Base-by-base conservation (phyloP, 30 jellyfish, hydroid and myxozoan species). In the Mastigias papua region DNA sequence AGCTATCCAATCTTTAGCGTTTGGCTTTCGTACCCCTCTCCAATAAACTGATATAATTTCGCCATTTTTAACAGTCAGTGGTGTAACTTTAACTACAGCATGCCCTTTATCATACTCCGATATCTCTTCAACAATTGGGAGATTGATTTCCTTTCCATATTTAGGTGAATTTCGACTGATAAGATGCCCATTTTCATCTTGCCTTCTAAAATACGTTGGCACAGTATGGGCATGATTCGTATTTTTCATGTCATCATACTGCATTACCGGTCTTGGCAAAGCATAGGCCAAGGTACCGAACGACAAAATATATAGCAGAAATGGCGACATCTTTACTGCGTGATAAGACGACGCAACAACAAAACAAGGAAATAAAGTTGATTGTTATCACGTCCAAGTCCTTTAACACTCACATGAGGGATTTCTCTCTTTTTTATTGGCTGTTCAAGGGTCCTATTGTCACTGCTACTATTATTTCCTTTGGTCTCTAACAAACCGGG, bases 1-100 rank as follows among this genome's bases (percentile, higher is more conserved):
- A 0, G 97, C 98, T 28, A 96, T 89, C 97, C 95, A 93, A 86
- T 96, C 99, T 62, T 88, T 88, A 35, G 63, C 84, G 35, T 82
- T 70, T 13, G 99, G 97, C 20, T 84, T 75, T 21, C 72, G 21
- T 13, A 91, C 88, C 0, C 96, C 91, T 61, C 64, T 29, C 99
- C 99, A 96, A 4, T 72, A 49, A 27, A 96, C 97, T 0, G 90
- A 65, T 17, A 96, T 97, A 21, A 22, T 65, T 15, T 97, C 98
- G 28, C 97, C 97, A 84, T 96, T 96, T 76, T 92, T 92, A 34
- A 92, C 87, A 60, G 69, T 80, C 23, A 78, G 48, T 22, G 99
- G 99, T 49, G 88, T 72, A 21, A 73, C 98, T 48, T 90, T 96
- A 33, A 96, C 57, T 27, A 28, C 82, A 20, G 89, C 92, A 13